Base-by-base conservation (phyloP, 2,113 vertebrate species). In the Diadophis punctatus region DNA sequence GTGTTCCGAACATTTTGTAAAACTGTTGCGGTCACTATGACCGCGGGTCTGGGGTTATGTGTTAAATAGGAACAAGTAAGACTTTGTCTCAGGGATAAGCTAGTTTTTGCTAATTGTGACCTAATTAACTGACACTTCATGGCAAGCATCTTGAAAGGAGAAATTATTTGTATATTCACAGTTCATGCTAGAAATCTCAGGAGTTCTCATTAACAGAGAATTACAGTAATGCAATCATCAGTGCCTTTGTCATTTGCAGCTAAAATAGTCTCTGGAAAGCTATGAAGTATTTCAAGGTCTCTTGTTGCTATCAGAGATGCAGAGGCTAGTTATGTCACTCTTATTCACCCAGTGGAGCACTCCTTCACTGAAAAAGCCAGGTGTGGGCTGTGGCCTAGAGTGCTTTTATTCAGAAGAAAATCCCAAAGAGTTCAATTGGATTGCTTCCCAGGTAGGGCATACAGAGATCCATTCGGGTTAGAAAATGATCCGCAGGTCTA, bases 121-220 rank as follows among this genome's bases (percentile, higher is more conserved):
- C 55, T 92, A 92, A 95, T 91, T 97, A 91, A 95, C 39, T 56
- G 90, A 46, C 89, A 95, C 90, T 96, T 93, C 90, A 93, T 93
- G 10, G 93, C 94, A 95, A n/a, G 58, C 93, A 90, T 92, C 91
- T 90, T 96, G 85, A 91, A 95, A 91, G n/a, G 91, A 91, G 8
- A 87, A 94, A 92, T 1, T 55, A 96, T 96, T 93, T 96, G 80
- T 94, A 95, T 94, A 94, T 91, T 95, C 16, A 0, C n/a, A 95
- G 88, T 6, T 93, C 27, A 53, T 93, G 87, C 91, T 95, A 92
- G 91, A 96, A 96, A 90, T 94, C 94, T 96, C 93, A 94, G 92
- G 95, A 96, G 95, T 90, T 96, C 93, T 96, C 94, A 96, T 94
- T 96, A 95, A 92, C 92, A 94, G 96, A 94, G 95, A 97, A 95